Evolutionary conservation across 2,888 invertebrate species (phyloP).

Genomic region (Tetragonula carbonaria): DNA sequence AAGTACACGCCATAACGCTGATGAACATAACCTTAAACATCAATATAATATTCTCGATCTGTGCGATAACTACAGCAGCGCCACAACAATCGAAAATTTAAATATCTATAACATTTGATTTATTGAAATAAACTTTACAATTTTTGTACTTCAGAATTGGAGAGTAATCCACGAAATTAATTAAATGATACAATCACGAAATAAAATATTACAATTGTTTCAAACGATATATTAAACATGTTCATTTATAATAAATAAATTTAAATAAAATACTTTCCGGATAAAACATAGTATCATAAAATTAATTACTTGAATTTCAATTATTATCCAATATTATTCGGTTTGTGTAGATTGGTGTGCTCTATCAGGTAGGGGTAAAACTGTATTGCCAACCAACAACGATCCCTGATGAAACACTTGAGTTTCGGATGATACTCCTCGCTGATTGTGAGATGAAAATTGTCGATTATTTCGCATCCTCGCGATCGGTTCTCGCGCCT

Average conservation of each 20-base stretch:
- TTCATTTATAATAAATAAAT: not conserved
- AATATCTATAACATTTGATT: not conserved
- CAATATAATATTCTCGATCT: not conserved
- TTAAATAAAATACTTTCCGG: not conserved
- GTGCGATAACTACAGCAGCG: not conserved
- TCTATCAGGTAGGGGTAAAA: conserved; percentile 78
- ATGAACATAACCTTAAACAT: conserved; percentile 46
- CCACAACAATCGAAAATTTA: not conserved
- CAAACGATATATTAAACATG: not conserved
- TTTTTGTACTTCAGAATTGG: not conserved
- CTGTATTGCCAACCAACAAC: conserved; percentile 75
- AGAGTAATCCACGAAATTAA: not conserved
- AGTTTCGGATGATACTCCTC: conserved; percentile 76
- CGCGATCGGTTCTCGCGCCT: conserved; percentile 77
- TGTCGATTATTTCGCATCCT: conserved; percentile 72
- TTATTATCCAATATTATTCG: conserved; percentile 51
- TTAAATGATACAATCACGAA: not conserved
- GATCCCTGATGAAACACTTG: conserved; percentile 80
- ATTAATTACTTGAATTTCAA: conserved; percentile 4
- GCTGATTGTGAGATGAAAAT: conserved; percentile 51
- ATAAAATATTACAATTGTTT: conserved; percentile 4
- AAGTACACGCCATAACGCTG: not conserved
- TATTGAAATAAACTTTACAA: not conserved
- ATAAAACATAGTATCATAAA: not conserved
- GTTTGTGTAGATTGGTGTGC: conserved; percentile 78